Evolutionary conservation across 2,888 invertebrate species (phyloP).

Genomic region (Uloborus plumipes): DNA sequence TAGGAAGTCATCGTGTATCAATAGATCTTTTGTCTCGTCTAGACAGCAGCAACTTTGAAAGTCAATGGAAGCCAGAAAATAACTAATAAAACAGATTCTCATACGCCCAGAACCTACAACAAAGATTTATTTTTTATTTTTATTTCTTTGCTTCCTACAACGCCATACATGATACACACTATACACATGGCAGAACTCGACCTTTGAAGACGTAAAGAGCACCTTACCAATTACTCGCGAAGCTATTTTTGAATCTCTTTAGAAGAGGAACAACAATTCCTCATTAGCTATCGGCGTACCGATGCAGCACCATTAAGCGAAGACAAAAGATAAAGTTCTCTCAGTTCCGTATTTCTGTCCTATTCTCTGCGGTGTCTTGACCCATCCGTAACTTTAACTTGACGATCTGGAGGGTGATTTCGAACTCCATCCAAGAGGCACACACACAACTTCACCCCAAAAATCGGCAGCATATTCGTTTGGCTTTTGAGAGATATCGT

Average conservation of each 20-base stretch:
- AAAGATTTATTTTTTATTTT: neutral
- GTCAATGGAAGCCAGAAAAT: constrained; percentile 6
- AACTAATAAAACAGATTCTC: constrained; percentile 2
- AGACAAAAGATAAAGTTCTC: constrained; percentile 21
- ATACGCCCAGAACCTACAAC: neutral
- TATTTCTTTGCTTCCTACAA: neutral
- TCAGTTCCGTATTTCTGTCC: constrained; percentile 39
- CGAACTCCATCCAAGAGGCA: too few species aligned
- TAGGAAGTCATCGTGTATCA: constrained; percentile 16
- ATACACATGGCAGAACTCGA: constrained; percentile 27
- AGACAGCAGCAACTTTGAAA: constrained; percentile 13
- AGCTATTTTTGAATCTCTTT: constrained; percentile 53
- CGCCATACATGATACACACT: neutral
- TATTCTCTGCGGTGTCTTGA: constrained; percentile 26
- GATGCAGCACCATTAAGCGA: constrained; percentile 11
- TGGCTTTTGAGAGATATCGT: too few species aligned
- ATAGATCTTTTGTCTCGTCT: constrained; percentile 23
- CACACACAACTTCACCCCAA: too few species aligned
- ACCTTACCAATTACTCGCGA: constrained; percentile 43
- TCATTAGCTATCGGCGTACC: constrained; percentile 42
- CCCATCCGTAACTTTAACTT: constrained; percentile 2
- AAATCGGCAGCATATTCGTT: too few species aligned
- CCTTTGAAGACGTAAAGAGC: constrained; percentile 29
- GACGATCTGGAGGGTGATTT: too few species aligned
- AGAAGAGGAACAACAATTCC: constrained; percentile 50